Conservation (phyloP, 2,797 vertebrate species). For the Morelia viridis region DNA sequence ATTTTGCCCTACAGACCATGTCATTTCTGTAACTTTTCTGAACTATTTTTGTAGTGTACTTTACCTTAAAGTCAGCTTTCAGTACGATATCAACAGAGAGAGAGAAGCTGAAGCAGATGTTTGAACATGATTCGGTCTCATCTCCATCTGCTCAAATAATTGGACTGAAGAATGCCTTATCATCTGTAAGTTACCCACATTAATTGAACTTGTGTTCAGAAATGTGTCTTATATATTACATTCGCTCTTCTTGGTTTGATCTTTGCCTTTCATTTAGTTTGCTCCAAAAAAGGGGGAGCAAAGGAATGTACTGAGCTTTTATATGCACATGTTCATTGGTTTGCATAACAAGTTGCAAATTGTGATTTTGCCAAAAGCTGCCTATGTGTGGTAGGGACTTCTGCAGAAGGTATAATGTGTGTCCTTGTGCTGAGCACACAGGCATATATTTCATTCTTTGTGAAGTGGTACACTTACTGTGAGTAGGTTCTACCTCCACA, state of each 20-base stretch:
- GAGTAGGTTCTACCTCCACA: background rate
- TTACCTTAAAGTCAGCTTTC: constrained; percentile 87
- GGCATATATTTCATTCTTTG: background rate
- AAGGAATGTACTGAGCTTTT: background rate
- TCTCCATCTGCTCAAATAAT: constrained; percentile 86
- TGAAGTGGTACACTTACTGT: background rate
- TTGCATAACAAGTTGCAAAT: constrained; percentile 12
- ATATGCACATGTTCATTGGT: background rate
- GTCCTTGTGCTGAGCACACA: background rate
- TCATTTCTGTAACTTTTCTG: constrained; percentile 58
- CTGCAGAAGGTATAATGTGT: background rate
- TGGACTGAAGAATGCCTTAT: constrained; percentile 86
- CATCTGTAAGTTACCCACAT: constrained; percentile 78
- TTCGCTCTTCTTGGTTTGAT: constrained; percentile 15
- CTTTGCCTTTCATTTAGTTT: background rate
- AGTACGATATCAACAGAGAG: constrained; percentile 84
- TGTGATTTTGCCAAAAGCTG: background rate
- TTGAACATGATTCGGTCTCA: constrained; percentile 81
- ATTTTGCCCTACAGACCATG: background rate
- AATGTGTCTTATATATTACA: background rate
- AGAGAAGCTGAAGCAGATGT: constrained; percentile 86
- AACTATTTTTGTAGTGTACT: constrained; percentile 81
- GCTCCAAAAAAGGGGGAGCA: background rate
- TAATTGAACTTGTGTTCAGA: constrained; percentile 13
- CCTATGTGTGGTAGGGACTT: background rate